Percentiles rank a stretch among this genome's conserved stretches.
phyloP scores from a whole-genome alignment of 1,140 invertebrate genomes.

The Arctopsyche grandis region DNA sequence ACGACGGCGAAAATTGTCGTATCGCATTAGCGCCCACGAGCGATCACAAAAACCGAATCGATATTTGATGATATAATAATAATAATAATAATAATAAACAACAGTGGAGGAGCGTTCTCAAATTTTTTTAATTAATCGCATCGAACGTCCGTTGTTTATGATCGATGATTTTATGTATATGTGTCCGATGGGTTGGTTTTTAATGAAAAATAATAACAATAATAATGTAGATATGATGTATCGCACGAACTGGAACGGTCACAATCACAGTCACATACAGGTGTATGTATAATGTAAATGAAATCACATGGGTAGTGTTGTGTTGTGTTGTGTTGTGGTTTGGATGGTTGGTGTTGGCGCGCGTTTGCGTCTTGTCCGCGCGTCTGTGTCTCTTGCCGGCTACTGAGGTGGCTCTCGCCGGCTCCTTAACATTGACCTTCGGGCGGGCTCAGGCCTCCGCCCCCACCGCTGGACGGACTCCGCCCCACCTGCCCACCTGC shows the following conservation, averaged over 20 bases:
- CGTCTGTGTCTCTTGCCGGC: slow-evolving; percentile 45
- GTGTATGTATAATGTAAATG: background rate
- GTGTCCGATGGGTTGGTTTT: background rate
- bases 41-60: background rate
- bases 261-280: slow-evolving; percentile 13
- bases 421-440: slow-evolving; percentile 55
- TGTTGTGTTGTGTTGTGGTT: background rate
- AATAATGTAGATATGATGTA: too few species aligned
- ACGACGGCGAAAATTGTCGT: slow-evolving; percentile 52
- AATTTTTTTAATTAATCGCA: background rate
- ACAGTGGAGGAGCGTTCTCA: background rate
- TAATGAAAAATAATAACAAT: background rate
- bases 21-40: slow-evolving; percentile 44
- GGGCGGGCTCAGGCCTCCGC: slow-evolving; percentile 34
- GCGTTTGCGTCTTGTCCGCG: slow-evolving; percentile 36
- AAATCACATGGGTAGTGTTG: background rate
- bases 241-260: background rate
- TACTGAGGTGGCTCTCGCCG: slow-evolving; percentile 46
- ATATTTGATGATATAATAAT: background rate
- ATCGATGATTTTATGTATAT: background rate
- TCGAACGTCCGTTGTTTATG: background rate
- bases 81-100: background rate
- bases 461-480: slow-evolving; percentile 13
- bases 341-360: background rate
- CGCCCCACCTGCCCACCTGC: slow-evolving; percentile 44